Evolutionary conservation across 2,113 vertebrate genomes (phyloP).

Genomic region (Falcunculus frontatus): DNA sequence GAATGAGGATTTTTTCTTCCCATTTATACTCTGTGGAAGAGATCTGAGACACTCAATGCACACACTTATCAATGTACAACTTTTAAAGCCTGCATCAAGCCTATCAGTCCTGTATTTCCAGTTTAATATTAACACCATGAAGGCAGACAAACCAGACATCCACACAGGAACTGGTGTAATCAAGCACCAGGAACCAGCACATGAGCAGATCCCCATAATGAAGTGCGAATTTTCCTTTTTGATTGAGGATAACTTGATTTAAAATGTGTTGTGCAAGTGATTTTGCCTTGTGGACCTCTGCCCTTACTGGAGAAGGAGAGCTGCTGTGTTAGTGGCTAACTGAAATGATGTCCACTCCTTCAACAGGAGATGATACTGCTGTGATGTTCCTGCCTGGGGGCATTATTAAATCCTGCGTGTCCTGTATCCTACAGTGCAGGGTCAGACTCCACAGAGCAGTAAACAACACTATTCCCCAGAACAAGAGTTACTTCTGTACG

Average conservation of each 20-base stretch:
- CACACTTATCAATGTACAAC: not conserved
- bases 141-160: not conserved
- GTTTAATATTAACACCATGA: not conserved
- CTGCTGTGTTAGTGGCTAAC: not conserved
- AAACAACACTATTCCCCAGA: not conserved
- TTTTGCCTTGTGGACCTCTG: not conserved
- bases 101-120: slow-evolving; percentile 41
- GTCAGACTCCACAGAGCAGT: not conserved
- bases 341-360: not conserved
- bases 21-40: not conserved
- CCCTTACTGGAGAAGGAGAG: not conserved
- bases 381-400: not conserved
- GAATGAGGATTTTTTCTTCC: not conserved
- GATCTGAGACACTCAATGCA: not conserved
- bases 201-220: not conserved
- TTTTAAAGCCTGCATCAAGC: not conserved
- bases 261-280: not conserved
- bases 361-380: not conserved
- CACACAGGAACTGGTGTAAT: not conserved
- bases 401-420: not conserved
- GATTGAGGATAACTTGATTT: not conserved
- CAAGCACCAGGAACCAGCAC: not conserved
- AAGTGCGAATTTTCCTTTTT: not conserved
- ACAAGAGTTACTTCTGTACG: not conserved
- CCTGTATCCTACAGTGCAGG: not conserved